Evolutionary conservation across 2,113 vertebrate genomes (phyloP), one percentile per base, ranked within the genome.

Genomic region (Melospiza melodia): DNA sequence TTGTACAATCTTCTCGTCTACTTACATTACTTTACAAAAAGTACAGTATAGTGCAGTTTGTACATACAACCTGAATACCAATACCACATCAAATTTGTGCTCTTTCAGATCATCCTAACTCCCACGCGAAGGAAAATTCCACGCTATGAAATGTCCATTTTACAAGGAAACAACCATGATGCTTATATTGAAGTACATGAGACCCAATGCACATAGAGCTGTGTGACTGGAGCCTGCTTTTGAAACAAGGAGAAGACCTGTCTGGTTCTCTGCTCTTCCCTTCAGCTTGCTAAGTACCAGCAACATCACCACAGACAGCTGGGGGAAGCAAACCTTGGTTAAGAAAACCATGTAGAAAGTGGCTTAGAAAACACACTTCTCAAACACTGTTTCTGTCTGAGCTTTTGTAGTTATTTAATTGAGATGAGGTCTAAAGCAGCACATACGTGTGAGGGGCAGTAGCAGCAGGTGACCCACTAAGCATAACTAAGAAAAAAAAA

Each of bases 1-100:
- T 85, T 89, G 67, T 96, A 97, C 86, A 97, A 97, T 97, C 95
- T 84, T 97, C 84, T 95, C 25, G 95, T 96, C 97, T 98, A 92
- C 93, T 96, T 96, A 96, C 79, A 90, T 90, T 89, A 95, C 91
- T 95, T 96, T 82, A 97, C 67, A 97, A 96, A 97, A 95, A 89
- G 90, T 97, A 97, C 93, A 93, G 86, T 92, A 92, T 79, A 97
- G 93, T 94, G 95, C 95, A 94, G 87, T 89, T 88, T 90, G 74
- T 91, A 95, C 97, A 96, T 77, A 97, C 86, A 95, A 95, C 96
- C 96, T 94, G 94, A 96, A 88, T 96, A 94, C 96, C 84, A 84
- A 83, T 83, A 89, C 83, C 75, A 63, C 82, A 84, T 54, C 76
- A 75, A 72, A 69, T 66, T 96, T 97, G 95, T 97, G 96, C 83